Evolutionary conservation across 2,797 vertebrate genomes (phyloP), one percentile per base, ranked within the genome.

Genomic region (Streptopelia turtur): DNA sequence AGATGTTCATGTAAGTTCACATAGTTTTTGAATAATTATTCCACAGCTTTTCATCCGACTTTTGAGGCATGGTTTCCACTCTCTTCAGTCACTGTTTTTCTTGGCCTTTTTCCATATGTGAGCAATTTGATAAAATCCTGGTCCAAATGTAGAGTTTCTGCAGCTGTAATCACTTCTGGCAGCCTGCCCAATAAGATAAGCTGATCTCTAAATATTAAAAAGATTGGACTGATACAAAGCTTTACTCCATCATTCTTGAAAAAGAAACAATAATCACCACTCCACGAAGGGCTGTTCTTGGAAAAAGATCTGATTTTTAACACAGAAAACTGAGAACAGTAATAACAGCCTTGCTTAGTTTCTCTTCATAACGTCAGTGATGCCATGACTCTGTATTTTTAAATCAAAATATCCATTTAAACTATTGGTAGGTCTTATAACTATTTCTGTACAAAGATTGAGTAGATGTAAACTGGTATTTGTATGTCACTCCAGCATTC

Each of bases 11-110:
- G 10, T 63, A 76, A 83, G 22, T 87, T 87, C 87, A 74, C 52
- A 70, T 41, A 77, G 82, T 56, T 87, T 93, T 90, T 91, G 47
- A 95, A 86, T 84, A 94, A 94, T 96, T 89, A 79, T 91, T 92
- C 74, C 82, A 83, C 79, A 84, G 45, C 18, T 93, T 90, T 70
- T 94, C 53, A 71, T 89, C 89, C 83, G 49, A 49, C 50, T 92
- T 94, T 93, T 93, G 87, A 94, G 77, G 68, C 28, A 81, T 45
- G 63, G 45, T 90, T 96, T 95, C 82, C 74, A 93, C 30, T 91
- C 89, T 90, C 45, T 74, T 49, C 33, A 64, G 70, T 33, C 77
- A 55, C 31, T 90, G 70, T 87, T 96, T 94, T 71, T 52, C 85
- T 97, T 96, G 93, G 92, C 27, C 21, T 82, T 84, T 88, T 84